phyloP scores from a whole-genome alignment of 2,113 vertebrate species.

The Anas platyrhynchos region DNA sequence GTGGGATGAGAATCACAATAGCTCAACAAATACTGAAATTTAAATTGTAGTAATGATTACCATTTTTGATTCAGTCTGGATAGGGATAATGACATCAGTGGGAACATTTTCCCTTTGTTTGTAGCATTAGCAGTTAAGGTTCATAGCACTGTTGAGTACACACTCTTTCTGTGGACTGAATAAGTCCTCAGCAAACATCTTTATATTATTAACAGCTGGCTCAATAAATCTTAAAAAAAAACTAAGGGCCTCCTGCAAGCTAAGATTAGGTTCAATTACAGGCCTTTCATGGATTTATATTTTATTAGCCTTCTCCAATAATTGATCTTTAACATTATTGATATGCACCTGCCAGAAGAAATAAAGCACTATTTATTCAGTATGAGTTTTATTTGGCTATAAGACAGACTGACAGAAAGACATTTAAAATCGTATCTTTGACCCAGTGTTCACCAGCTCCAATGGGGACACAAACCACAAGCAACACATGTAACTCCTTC shows the following conservation, averaged over 20 bases:
- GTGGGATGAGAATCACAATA: neutral
- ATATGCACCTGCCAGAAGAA: slow-evolving; percentile 18
- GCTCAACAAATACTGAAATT: neutral
- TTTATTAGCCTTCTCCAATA: slow-evolving; percentile 51
- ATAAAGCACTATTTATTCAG: neutral
- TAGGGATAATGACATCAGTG: neutral
- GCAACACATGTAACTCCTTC: neutral
- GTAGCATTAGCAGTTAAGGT: neutral
- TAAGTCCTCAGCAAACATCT: slow-evolving; percentile 13
- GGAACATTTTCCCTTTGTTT: slow-evolving; percentile 35
- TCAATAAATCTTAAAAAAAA: slow-evolving; percentile 53
- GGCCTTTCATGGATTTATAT: slow-evolving; percentile 20
- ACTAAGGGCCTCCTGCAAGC: slow-evolving; percentile 30
- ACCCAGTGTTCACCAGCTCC: neutral
- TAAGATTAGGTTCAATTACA: slow-evolving; percentile 40
- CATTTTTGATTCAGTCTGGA: neutral
- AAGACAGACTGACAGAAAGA: neutral
- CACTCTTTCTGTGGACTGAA: neutral
- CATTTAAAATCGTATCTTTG: slow-evolving; percentile 1
- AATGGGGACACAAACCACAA: neutral
- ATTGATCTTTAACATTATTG: slow-evolving; percentile 43
- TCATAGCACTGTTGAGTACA: neutral
- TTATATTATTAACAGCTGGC: slow-evolving; percentile 28
- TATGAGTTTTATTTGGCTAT: slow-evolving; percentile 32
- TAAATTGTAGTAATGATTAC: neutral